These are phyloP conservation scores for Hoplodrina blanda DNA, from an alignment of 2,888 invertebrate species.

Conservation along the genomic window DNA sequence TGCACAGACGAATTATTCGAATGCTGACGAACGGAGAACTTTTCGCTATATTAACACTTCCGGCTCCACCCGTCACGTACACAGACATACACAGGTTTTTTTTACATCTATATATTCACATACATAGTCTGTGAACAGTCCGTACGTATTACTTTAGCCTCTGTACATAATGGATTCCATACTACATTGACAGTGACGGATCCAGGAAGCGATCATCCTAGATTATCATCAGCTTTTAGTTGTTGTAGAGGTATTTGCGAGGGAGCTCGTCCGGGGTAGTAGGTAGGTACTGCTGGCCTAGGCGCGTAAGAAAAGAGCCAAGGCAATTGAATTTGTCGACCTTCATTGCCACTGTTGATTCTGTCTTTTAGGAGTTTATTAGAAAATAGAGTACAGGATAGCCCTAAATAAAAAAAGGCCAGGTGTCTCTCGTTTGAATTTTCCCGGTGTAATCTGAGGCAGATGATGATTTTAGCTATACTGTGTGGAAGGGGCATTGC, in stretches of 20 bases:
- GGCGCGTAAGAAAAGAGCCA: too few relatives aligned
- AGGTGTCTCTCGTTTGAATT: too few relatives aligned
- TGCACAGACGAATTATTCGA: constrained; percentile 87
- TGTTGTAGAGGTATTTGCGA: background rate
- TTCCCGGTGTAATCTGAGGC: too few relatives aligned
- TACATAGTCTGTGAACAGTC: constrained; percentile 42
- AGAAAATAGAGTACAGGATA: too few relatives aligned
- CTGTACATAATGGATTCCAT: constrained; percentile 6
- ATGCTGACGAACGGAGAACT: constrained; percentile 82
- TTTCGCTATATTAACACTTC: constrained; percentile 75
- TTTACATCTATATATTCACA: constrained; percentile 52
- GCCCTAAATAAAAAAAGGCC: too few relatives aligned
- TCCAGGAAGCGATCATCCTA: background rate
- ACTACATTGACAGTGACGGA: constrained; percentile 1
- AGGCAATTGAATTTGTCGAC: too few relatives aligned
- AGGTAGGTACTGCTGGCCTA: too few relatives aligned
- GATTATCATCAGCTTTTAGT: constrained; percentile 18
- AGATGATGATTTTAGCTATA: too few relatives aligned
- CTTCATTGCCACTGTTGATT: background rate
- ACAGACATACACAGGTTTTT: constrained; percentile 79
- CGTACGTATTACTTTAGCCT: constrained; percentile 2
- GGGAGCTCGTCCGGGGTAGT: background rate
- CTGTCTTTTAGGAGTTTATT: background rate
- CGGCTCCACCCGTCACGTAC: constrained; percentile 76
- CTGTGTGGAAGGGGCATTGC: too few relatives aligned